Base-by-base conservation (phyloP, 2,888 invertebrate species). In the Agrotis exclamationis region DNA sequence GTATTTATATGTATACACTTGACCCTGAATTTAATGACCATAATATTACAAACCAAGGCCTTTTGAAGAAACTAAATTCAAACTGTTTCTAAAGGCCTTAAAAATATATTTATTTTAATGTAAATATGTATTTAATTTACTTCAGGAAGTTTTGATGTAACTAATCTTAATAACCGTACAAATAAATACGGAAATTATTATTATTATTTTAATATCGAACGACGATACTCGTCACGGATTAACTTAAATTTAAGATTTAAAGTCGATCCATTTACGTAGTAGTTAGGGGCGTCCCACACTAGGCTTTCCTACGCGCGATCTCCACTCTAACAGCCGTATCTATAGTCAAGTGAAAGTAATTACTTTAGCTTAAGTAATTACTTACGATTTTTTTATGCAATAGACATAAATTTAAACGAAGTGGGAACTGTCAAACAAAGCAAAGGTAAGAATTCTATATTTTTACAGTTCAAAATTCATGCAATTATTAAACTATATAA, bases 61-160 rank as follows among this genome's bases (percentile, higher is more conserved):
- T 53, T 18, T 47, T 60, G n/a, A 54, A 57, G 28, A 63, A 65
- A 13, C 56, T 64, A 73, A 83, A 62, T 72, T 71, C 44, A 66
- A 24, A 66, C 54, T 56, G 48, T 67, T 60, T 22, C 68, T 2
- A 39, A 82, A 80, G 82, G 77, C 67, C 54, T 16, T 63, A 20
- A 62, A 58, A 50, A 57, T 22, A 62, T 24, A 48, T 68, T 11
- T 9, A 54, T 70, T 66, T 59, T 20, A 59, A 63, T 59, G 33
- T 56, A 28, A 60, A 68, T 39, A n/a, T n/a, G n/a, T n/a, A 67
- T 66, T 60, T 69, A 57, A 76, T 48, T 66, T 9, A 70, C 60
- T 80, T 74, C 78, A 79, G 84, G 84, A 84, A 84, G 85, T 84
- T 51, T 62, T 33, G 67, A 57, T 69, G 45, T 66, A 64, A 68